Evolutionary conservation across 2,797 vertebrate genomes (phyloP).

Genomic region (Rhincodon typus): DNA sequence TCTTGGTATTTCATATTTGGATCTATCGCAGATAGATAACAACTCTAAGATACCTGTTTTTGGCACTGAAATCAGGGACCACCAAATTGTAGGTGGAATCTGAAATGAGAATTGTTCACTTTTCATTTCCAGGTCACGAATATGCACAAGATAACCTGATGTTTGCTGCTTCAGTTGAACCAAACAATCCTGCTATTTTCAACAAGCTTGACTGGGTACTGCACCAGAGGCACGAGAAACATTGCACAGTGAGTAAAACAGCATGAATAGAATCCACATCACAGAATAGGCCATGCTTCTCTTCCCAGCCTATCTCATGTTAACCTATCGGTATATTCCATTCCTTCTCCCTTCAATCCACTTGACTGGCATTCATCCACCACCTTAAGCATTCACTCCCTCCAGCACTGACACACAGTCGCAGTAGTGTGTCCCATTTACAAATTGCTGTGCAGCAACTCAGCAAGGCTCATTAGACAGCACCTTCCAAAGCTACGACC

Average conservation of each 20-base stretch:
- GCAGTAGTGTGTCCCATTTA: too few species aligned
- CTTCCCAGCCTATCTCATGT: too few species aligned
- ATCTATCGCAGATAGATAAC: neutral
- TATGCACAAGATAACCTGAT: slow-evolving; percentile 89
- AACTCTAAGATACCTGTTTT: neutral
- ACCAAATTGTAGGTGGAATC: neutral
- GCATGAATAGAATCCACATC: too few species aligned
- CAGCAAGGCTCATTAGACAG: too few species aligned
- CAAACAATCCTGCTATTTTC: slow-evolving; percentile 69
- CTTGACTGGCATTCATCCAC: too few species aligned
- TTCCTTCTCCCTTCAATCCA: neutral
- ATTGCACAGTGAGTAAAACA: slow-evolving; percentile 67
- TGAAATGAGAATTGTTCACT: neutral
- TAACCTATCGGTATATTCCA: neutral
- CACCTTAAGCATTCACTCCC: too few species aligned
- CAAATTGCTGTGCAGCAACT: too few species aligned
- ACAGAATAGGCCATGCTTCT: too few species aligned
- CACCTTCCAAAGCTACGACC: too few species aligned
- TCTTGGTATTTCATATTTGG: neutral
- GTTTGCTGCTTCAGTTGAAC: slow-evolving; percentile 83
- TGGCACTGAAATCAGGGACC: neutral
- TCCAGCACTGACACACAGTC: too few species aligned
- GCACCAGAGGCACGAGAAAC: slow-evolving; percentile 68
- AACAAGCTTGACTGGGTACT: slow-evolving; percentile 77
- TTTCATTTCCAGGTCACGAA: slow-evolving; percentile 70